Evolutionary conservation across 2,888 invertebrate genomes (phyloP).

Genomic region (Acrocera orbiculus): DNA sequence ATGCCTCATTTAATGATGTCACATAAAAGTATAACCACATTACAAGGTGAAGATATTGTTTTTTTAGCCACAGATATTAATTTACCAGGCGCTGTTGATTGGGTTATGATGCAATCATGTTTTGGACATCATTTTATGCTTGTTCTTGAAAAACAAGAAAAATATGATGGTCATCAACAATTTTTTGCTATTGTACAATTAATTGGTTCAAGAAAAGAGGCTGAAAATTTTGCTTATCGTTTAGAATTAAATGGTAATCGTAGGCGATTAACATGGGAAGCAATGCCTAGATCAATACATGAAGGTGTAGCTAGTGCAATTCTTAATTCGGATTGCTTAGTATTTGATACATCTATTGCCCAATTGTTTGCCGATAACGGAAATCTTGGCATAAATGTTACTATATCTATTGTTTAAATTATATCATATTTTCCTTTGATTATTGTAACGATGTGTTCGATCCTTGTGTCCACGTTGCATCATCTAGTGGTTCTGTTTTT

Average conservation of each 20-base stretch:
- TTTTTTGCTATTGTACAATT: slow-evolving; percentile 98
- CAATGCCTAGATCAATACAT: slow-evolving; percentile 95
- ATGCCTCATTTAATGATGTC: slow-evolving; percentile 96
- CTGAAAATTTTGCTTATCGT: slow-evolving; percentile 95
- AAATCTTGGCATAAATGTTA: slow-evolving; percentile 97
- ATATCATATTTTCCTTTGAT: too few species aligned
- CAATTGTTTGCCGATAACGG: slow-evolving; percentile 98
- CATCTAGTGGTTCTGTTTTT: too few species aligned
- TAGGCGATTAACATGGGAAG: slow-evolving; percentile 94
- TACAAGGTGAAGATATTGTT: slow-evolving; percentile 98
- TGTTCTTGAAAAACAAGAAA: slow-evolving; percentile 95
- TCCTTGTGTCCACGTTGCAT: too few species aligned
- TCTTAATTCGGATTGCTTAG: slow-evolving; percentile 93
- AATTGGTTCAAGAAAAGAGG: slow-evolving; percentile 96
- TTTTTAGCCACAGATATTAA: slow-evolving; percentile 99
- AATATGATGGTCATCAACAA: slow-evolving; percentile 90
- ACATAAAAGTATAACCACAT: slow-evolving; percentile 94
- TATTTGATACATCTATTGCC: slow-evolving; percentile 96
- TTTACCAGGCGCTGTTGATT: slow-evolving; percentile 96
- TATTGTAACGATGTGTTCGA: too few species aligned
- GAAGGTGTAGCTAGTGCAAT: slow-evolving; percentile 98
- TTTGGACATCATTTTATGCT: slow-evolving; percentile 99
- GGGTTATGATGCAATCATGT: slow-evolving; percentile 99
- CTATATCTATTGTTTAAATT: slow-evolving; percentile 77
- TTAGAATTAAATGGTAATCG: slow-evolving; percentile 92